These are phyloP conservation scores for Dendroctonus valens DNA, from an alignment of 1,140 invertebrate species.

Conservation along the genomic window DNA sequence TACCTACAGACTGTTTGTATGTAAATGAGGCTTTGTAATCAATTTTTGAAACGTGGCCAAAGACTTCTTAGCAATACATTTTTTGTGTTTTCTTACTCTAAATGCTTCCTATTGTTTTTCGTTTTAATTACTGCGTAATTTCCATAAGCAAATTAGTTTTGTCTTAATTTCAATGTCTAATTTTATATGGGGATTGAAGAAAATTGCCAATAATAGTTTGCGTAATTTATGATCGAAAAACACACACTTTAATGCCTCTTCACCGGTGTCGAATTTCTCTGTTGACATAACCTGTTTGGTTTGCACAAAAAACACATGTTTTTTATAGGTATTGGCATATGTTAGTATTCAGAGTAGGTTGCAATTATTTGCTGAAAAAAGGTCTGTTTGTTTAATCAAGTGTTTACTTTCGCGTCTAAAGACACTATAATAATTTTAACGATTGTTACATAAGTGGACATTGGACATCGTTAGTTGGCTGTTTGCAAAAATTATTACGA, in stretches of 20 bases:
- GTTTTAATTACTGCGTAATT: no score
- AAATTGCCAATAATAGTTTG: neutral
- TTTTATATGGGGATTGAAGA: no score
- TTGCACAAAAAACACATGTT: slow-evolving; percentile 4
- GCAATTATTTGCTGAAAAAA: slow-evolving; percentile 19
- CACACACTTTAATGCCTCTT: slow-evolving; percentile 4
- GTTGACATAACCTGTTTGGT: slow-evolving; percentile 11
- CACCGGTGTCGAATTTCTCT: slow-evolving; percentile 19
- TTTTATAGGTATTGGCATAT: slow-evolving; percentile 6
- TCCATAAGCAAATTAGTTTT: no score
- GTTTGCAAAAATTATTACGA: no score
- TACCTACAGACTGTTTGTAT: no score
- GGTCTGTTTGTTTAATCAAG: slow-evolving; percentile 14
- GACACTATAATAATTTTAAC: slow-evolving; percentile 15
- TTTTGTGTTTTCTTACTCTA: no score
- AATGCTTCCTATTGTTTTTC: no score
- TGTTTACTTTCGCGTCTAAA: slow-evolving; percentile 20
- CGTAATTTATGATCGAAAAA: slow-evolving; percentile 7
- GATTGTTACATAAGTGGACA: slow-evolving; percentile 11
- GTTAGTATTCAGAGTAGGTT: slow-evolving; percentile 24
- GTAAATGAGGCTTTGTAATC: no score
- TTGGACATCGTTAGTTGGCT: no score
- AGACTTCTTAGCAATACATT: no score
- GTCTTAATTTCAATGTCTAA: no score
- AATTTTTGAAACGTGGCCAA: no score